Conservation (phyloP, 2,797 vertebrate genomes). For the Cercopithecus diana region DNA sequence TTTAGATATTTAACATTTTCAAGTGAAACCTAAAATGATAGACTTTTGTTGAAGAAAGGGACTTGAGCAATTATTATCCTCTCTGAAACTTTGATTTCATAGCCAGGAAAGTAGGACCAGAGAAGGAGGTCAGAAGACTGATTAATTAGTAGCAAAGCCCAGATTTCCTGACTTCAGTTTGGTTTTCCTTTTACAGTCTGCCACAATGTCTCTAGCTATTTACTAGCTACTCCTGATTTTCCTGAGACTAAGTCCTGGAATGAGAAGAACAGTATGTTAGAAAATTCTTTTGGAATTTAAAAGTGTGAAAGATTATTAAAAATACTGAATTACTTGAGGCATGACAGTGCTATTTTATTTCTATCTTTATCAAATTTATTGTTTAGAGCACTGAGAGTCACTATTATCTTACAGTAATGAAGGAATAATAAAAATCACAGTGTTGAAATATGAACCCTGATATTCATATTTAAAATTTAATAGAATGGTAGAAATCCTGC, state of each 20-base stretch:
- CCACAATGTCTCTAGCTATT: background rate
- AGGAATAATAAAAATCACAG: background rate
- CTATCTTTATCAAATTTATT: background rate
- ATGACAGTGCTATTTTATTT: background rate
- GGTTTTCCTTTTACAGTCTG: background rate
- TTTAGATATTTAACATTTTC: slow-evolving; percentile 44
- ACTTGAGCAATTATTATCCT: background rate
- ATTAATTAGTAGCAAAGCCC: slow-evolving; percentile 20
- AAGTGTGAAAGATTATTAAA: slow-evolving; percentile 10
- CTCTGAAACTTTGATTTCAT: slow-evolving; percentile 32
- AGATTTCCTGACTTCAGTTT: slow-evolving; percentile 8
- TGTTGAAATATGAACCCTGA: background rate
- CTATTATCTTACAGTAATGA: background rate
- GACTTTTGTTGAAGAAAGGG: background rate
- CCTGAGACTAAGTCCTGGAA: background rate
- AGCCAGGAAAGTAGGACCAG: slow-evolving; percentile 27
- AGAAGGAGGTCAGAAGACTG: slow-evolving; percentile 18
- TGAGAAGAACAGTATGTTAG: background rate
- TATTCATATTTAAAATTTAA: background rate
- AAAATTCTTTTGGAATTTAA: background rate
- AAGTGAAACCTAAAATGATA: slow-evolving; percentile 19
- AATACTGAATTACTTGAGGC: background rate
- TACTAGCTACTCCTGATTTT: background rate
- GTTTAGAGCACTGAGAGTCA: background rate
- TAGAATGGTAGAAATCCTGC: background rate